These are phyloP conservation scores for Aptenodytes forsteri DNA, from an alignment of 2,113 vertebrate genomes.

Conservation along the genomic window DNA sequence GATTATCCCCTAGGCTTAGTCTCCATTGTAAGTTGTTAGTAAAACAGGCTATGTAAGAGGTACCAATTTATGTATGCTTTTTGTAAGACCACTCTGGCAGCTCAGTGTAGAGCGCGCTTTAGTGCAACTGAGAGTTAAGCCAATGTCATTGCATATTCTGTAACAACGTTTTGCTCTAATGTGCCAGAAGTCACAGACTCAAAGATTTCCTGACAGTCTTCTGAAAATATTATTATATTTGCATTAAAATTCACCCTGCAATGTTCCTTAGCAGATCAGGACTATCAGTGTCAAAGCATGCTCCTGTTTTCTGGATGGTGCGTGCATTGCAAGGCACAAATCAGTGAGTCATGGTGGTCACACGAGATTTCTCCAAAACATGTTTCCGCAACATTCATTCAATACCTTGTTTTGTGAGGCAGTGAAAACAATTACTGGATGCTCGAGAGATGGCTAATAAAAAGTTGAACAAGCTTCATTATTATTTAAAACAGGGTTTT, in stretches of 20 bases:
- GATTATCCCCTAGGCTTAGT: not conserved
- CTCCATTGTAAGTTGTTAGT: not conserved
- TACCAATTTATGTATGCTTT: not conserved
- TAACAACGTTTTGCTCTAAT: not conserved
- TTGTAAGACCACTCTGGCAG: not conserved
- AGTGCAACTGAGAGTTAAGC: not conserved
- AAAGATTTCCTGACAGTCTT: not conserved
- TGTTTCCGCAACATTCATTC: not conserved
- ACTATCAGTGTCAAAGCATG: accelerated
- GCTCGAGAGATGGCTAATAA: not conserved
- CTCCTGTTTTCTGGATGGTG: not conserved
- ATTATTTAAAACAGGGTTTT: not conserved
- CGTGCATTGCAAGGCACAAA: not conserved
- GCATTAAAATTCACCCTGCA: not conserved
- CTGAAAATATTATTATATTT: not conserved
- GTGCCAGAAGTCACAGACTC: not conserved
- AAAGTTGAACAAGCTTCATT: not conserved
- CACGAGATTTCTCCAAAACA: not conserved
- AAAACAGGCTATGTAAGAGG: not conserved
- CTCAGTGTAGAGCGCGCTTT: accelerated
- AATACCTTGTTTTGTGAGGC: not conserved
- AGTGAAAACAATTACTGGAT: not conserved
- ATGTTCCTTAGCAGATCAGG: not conserved
- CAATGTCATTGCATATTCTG: not conserved
- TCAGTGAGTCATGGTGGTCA: not conserved